A percentile compares a stretch with the other conserved stretches of the same genome.
phyloP scores from a whole-genome alignment of 2,113 vertebrate species.

The Nesogale talazaci region DNA sequence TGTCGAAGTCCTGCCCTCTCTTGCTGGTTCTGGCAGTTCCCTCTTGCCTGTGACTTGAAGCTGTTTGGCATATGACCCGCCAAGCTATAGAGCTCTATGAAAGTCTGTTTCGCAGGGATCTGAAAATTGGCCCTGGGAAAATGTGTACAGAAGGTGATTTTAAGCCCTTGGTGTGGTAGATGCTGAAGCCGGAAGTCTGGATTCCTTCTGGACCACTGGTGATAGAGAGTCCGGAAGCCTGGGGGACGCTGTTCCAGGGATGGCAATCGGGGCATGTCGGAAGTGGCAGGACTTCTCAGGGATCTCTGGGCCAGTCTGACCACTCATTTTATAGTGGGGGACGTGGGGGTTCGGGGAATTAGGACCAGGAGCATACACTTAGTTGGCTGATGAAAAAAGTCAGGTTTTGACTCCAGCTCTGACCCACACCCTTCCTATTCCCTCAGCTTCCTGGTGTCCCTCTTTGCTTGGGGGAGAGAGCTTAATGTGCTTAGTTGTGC shows the following conservation, averaged over 20 bases:
- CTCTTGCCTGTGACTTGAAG: background rate
- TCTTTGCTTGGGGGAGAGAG: slow-evolving; percentile 12
- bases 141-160: background rate
- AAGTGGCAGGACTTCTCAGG: background rate
- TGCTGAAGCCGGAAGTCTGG: background rate
- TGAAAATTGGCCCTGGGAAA: background rate
- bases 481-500: background rate
- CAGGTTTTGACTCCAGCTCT: background rate
- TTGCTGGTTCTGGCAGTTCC: background rate
- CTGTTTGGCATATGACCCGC: background rate
- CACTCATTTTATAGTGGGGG: background rate
- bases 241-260: background rate
- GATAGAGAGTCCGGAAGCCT: background rate
- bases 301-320: background rate
- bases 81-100: background rate
- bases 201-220: background rate
- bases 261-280: background rate
- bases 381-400: background rate
- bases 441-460: background rate
- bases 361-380: background rate
- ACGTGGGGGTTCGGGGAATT: background rate
- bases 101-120: background rate
- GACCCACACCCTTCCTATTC: background rate
- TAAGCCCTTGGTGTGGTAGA: background rate
- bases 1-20: background rate